Percentiles rank a stretch among this genome's conserved stretches.
Evolutionary conservation across 2,797 vertebrate species (phyloP).

Genomic region (Vireo griseus): DNA sequence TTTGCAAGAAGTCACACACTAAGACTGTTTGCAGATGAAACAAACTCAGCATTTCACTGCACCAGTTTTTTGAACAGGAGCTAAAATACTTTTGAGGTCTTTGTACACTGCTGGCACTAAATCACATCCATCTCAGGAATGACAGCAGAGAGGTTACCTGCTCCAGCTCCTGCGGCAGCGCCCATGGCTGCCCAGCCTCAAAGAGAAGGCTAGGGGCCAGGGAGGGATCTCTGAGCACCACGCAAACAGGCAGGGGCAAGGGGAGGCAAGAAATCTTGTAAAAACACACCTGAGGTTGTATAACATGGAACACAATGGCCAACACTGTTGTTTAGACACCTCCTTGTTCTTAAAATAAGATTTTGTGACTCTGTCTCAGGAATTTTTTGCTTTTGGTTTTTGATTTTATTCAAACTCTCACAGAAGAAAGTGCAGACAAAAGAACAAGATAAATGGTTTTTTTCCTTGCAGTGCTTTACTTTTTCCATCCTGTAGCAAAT

Average conservation of each 20-base stretch:
- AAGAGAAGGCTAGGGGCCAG: not conserved
- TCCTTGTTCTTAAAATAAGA: not conserved
- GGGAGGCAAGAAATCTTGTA: not conserved
- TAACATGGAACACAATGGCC: rapidly evolving
- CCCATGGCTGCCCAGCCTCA: rapidly evolving
- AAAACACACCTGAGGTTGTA: not conserved
- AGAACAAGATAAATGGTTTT: not conserved
- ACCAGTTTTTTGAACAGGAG: not conserved
- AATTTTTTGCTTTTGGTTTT: not conserved
- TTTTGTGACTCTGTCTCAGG: not conserved
- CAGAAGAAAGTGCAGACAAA: not conserved
- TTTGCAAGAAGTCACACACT: not conserved
- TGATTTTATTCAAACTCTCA: not conserved
- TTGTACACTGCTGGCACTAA: not conserved
- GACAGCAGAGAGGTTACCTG: not conserved
- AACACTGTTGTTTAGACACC: not conserved
- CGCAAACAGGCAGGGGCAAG: not conserved
- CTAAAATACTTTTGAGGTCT: not conserved
- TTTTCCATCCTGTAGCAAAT: not conserved
- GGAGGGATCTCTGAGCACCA: not conserved
- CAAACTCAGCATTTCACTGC: not conserved
- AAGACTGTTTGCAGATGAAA: not conserved
- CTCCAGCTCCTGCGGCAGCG: not conserved
- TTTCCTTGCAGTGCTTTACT: not conserved
- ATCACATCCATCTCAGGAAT: not conserved